Conservation (phyloP, 2,113 vertebrate species). For the Sarotherodon lohbergeri region DNA sequence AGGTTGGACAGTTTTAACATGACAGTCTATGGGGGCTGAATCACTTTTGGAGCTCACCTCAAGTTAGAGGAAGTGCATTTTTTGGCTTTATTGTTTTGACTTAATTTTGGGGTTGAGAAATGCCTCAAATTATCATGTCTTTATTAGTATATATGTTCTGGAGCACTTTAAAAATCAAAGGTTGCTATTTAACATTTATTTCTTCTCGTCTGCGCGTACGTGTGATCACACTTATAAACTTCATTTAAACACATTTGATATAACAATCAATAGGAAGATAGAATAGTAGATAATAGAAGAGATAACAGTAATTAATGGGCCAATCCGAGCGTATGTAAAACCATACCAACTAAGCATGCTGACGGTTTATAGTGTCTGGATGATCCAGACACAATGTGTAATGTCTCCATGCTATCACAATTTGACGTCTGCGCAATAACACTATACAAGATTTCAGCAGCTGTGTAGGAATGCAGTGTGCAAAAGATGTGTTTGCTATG, state of each 20-base stretch:
- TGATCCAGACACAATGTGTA: not conserved
- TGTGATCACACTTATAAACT: not conserved
- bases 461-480: not conserved
- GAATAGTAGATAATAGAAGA: not conserved
- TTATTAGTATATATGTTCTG: rapidly evolving
- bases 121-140: rapidly evolving
- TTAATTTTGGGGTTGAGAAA: not conserved
- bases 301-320: not conserved
- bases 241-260: not conserved
- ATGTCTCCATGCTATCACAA: not conserved
- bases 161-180: not conserved
- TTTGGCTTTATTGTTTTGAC: not conserved
- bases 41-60: not conserved
- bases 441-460: not conserved
- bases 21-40: not conserved
- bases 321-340: not conserved
- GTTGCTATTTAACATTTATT: not conserved
- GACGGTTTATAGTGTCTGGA: not conserved
- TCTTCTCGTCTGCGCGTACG: not conserved
- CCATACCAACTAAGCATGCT: rapidly evolving
- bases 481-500: not conserved
- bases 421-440: not conserved
- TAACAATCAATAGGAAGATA: not conserved
- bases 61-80: not conserved
- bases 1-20: not conserved